Percentiles rank a stretch among this genome's conserved stretches.
phyloP scores from a whole-genome alignment of 2,113 vertebrate genomes.

The Chauna torquata region DNA sequence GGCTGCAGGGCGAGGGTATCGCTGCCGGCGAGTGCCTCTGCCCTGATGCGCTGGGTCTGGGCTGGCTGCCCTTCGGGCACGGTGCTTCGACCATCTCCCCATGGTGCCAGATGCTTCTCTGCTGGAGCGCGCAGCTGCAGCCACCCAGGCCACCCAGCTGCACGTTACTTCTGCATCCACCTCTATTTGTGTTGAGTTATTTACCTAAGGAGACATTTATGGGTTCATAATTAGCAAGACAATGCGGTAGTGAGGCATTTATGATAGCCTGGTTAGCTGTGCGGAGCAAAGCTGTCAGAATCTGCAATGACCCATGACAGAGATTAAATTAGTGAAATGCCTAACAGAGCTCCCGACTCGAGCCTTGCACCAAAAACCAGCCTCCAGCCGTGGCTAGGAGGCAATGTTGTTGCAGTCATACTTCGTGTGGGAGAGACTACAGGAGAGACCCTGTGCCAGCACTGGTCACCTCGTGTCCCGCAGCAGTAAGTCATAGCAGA shows the following conservation, averaged over 20 bases:
- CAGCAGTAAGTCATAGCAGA: slow-evolving; percentile 55
- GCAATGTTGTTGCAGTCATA: no score
- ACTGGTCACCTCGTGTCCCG: neutral
- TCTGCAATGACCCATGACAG: slow-evolving; percentile 47
- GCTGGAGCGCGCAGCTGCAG: neutral
- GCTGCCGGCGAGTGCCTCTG: no score
- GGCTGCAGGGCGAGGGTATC: no score
- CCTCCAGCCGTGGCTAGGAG: neutral
- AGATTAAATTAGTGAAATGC: neutral
- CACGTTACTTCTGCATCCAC: neutral
- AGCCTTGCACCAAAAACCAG: neutral
- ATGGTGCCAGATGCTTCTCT: no score
- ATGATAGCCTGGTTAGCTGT: neutral
- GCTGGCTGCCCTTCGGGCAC: no score
- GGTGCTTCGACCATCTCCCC: no score
- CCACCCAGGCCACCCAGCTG: neutral
- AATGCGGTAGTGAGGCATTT: neutral
- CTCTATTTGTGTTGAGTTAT: slow-evolving; percentile 41
- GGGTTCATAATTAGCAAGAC: slow-evolving; percentile 55
- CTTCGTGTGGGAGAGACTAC: no score
- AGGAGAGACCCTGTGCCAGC: accelerated
- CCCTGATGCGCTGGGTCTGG: no score
- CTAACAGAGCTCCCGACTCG: neutral
- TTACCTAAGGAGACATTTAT: slow-evolving; percentile 45
- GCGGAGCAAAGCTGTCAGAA: neutral